phyloP scores from a whole-genome alignment of 2,113 vertebrate genomes.

The Ceratotherium simum region DNA sequence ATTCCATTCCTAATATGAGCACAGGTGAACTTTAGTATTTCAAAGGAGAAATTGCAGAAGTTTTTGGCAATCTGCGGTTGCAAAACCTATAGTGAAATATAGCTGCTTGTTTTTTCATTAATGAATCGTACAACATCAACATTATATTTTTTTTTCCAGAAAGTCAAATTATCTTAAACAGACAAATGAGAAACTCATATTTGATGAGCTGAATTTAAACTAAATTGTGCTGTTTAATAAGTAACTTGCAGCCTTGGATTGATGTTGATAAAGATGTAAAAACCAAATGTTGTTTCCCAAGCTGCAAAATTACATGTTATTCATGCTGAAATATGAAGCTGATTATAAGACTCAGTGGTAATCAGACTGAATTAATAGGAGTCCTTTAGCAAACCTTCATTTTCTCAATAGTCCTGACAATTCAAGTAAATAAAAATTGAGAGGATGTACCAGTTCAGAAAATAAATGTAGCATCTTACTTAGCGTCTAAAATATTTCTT shows the following conservation, averaged over 20 bases:
- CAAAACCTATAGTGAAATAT: conserved; percentile 36
- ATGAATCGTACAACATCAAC: conserved; percentile 58
- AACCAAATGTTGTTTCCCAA: conserved; percentile 82
- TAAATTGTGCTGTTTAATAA: conserved; percentile 85
- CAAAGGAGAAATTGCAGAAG: background rate
- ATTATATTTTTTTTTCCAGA: conserved; percentile 58
- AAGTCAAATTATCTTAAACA: conserved; percentile 80
- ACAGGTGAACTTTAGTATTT: conserved; percentile 28
- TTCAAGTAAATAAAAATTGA: conserved; percentile 79
- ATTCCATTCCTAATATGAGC: conserved; percentile 48
- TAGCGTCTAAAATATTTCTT: conserved; percentile 65
- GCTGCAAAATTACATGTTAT: conserved; percentile 85
- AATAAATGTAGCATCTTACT: conserved; percentile 77
- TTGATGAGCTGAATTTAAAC: conserved; percentile 82
- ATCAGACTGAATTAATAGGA: conserved; percentile 88
- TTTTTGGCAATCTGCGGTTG: background rate
- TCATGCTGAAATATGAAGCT: conserved; percentile 86
- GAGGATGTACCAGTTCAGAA: conserved; percentile 64
- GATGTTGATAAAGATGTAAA: conserved; percentile 82
- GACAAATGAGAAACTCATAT: conserved; percentile 70
- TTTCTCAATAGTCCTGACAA: conserved; percentile 80
- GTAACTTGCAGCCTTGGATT: conserved; percentile 80
- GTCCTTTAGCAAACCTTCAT: conserved; percentile 83
- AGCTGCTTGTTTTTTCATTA: conserved; percentile 70
- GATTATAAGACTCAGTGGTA: conserved; percentile 86